These are phyloP conservation scores for Trichopria drosophilae DNA, from an alignment of 2,888 invertebrate genomes.

Conservation along the genomic window DNA sequence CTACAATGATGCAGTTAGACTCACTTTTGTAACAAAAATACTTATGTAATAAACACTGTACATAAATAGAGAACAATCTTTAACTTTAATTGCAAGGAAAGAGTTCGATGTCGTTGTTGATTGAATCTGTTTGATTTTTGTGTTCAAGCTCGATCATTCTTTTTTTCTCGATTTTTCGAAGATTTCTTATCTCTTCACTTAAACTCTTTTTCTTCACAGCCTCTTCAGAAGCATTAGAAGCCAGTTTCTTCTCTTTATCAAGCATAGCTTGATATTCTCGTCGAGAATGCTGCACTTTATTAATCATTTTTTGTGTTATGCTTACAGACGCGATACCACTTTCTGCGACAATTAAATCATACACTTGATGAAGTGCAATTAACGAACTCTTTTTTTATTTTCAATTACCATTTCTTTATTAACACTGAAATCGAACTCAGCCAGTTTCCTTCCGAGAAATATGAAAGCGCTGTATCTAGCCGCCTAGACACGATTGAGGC, in stretches of 20 bases:
- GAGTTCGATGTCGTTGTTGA: slow-evolving; percentile 1
- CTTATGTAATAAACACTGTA: too few relatives aligned
- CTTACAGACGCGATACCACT: not conserved
- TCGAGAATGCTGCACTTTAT: too few relatives aligned
- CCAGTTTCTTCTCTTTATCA: too few relatives aligned
- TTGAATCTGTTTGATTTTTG: too few relatives aligned
- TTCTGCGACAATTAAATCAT: slow-evolving; percentile 3
- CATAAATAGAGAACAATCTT: too few relatives aligned
- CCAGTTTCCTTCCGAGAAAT: not conserved
- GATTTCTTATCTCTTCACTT: not conserved
- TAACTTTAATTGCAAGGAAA: not conserved
- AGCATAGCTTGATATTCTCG: too few relatives aligned
- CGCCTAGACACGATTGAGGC: too few relatives aligned
- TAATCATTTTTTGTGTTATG: too few relatives aligned
- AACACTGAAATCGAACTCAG: not conserved
- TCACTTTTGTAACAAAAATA: slow-evolving; percentile 1
- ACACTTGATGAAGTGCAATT: slow-evolving; percentile 2
- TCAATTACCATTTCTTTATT: not conserved
- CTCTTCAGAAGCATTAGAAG: too few relatives aligned
- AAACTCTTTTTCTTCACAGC: too few relatives aligned
- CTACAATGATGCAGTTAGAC: not conserved
- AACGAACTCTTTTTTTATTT: slow-evolving; percentile 6
- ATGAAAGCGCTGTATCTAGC: too few relatives aligned
- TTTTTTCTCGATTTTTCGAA: slow-evolving; percentile 5
- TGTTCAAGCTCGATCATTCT: not conserved